Base-by-base conservation (phyloP, 2,113 vertebrate species). In the Scortum barcoo region DNA sequence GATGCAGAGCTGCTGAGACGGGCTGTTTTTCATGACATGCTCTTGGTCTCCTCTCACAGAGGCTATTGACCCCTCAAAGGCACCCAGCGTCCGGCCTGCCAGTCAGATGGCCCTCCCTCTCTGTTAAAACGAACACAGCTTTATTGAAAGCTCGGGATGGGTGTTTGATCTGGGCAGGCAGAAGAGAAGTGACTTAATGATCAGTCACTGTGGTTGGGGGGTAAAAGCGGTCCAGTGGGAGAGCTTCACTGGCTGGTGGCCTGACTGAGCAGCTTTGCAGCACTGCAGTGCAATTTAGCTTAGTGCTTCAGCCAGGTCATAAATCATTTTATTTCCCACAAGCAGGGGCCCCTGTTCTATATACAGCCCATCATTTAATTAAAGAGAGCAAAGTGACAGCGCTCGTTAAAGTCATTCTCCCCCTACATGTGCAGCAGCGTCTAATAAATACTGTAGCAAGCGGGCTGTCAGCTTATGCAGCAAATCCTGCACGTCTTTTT, bases 341-440 rank as follows among this genome's bases (percentile, higher is more conserved):
- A 94, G 91, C 88, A 91, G 69, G 26, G 85, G 80, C 87, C 93
- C 89, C 90, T 87, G 91, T 90, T 93, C 89, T 90, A 92, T 93
- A 92, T 93, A 92, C 94, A 90, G 93, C 84, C 91, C 90, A 91
- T 95, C 93, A 96, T 95, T 95, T 95, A 93, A 95, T 96, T 95
- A 95, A 95, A 93, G 88, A 85, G 91, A 90, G 86, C 88, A 93
- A 91, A 93, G 91, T 93, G 94, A 94, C 94, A 93, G 88, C 28
- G 85, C 87, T 95, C 71, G 82, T 94, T 93, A 90, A 91, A 92
- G 87, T 92, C 83, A 87, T 88, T 87, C 85, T 76, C 73, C 63
- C 53, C 58, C 83, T 60, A 70, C 86, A 89, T 88, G 90, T 87
- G 51, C 91, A 83, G 84, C 76, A 66, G 76, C 3, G 63, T 69